Conservation (phyloP, 2,113 vertebrate genomes). For the Brachypodius melanocephalos region DNA sequence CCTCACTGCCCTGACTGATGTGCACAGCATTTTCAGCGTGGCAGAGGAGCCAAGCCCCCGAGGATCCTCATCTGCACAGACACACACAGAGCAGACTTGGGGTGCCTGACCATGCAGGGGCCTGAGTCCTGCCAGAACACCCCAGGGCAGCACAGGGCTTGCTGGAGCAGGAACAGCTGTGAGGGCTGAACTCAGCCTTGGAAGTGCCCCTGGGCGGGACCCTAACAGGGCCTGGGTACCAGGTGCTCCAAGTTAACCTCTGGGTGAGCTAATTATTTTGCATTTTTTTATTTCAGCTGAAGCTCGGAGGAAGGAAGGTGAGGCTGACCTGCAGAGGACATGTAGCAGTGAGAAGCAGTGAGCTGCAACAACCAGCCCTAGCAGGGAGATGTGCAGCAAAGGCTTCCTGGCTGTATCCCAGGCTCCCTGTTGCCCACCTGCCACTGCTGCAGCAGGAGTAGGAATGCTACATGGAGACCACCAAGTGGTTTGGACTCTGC, state of each 20-base stretch:
- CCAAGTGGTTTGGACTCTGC: accelerated
- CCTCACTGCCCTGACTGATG: accelerated
- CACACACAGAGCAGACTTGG: background rate
- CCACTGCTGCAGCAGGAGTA: background rate
- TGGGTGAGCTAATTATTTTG: background rate
- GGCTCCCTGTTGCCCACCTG: background rate
- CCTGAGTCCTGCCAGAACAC: background rate
- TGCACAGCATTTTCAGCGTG: accelerated
- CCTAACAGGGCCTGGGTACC: background rate
- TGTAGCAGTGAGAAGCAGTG: accelerated
- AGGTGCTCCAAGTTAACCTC: background rate
- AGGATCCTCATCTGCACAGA: background rate
- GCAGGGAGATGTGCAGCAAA: accelerated
- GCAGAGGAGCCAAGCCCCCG: background rate
- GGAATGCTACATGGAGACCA: background rate
- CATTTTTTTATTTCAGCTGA: background rate
- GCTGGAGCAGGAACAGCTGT: accelerated
- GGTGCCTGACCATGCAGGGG: background rate
- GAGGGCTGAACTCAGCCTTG: accelerated
- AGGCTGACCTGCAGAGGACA: background rate
- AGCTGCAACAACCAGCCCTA: accelerated
- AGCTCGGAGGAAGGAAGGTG: background rate
- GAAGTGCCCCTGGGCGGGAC: background rate
- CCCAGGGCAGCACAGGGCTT: background rate
- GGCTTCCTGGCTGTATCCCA: background rate